Conservation (phyloP, 2,113 vertebrate genomes). For the Oryctolagus cuniculus region mOryCun1.1 NC_091433.1:56476501-56477000, state of each 20-base stretch:
- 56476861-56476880: neutral
- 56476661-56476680: neutral
- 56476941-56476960: too few species aligned
- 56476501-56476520: neutral
- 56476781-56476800: neutral
- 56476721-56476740: neutral
- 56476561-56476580: neutral
- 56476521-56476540: neutral
- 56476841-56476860: neutral
- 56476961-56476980: too few species aligned
- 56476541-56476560: neutral
- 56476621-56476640: neutral
- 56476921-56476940: too few species aligned
- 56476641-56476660: conserved; percentile 22
- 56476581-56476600: neutral
- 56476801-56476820: neutral
- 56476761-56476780: neutral
- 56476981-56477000: too few species aligned
- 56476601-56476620: neutral
- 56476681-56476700: neutral
- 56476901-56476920: neutral
- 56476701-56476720: neutral
- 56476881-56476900: neutral
- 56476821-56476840: neutral
- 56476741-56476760: neutral